phyloP scores from a whole-genome alignment of 2,888 invertebrate genomes.

The Apamea monoglypha region DNA sequence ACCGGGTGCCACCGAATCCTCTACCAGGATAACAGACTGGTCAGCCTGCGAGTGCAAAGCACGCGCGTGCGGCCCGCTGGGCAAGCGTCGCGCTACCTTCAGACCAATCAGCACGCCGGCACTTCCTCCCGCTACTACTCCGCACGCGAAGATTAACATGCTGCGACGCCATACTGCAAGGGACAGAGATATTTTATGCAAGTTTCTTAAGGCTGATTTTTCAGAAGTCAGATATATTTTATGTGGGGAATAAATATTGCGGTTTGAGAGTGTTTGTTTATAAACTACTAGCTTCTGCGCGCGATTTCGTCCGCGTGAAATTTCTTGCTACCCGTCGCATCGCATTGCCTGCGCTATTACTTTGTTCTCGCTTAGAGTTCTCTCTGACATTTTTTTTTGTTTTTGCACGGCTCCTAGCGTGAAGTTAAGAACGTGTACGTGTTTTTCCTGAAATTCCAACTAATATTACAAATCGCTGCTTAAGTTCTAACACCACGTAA shows the following conservation, averaged over 20 bases:
- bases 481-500: too few species aligned
- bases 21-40: slow-evolving; percentile 85
- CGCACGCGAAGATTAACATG: slow-evolving; percentile 83
- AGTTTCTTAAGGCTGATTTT: not conserved
- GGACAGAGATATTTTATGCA: not conserved
- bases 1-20: slow-evolving; percentile 85
- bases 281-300: too few species aligned
- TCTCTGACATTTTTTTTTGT: too few species aligned
- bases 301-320: too few species aligned
- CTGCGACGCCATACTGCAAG: slow-evolving; percentile 86
- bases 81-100: slow-evolving; percentile 72
- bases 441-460: too few species aligned
- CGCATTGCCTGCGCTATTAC: too few species aligned
- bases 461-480: too few species aligned
- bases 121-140: slow-evolving; percentile 79
- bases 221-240: too few species aligned
- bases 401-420: too few species aligned
- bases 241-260: not conserved
- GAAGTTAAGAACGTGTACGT: too few species aligned
- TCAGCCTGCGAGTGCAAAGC: slow-evolving; percentile 84
- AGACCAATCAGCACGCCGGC: slow-evolving; percentile 81
- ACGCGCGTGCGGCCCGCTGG: slow-evolving; percentile 81
- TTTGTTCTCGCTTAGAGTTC: too few species aligned
- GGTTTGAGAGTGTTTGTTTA: not conserved
- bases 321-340: too few species aligned